These are phyloP conservation scores for Anolis apletophallus DNA, from an alignment of 2,797 vertebrate species.

Conservation along the genomic window DNA sequence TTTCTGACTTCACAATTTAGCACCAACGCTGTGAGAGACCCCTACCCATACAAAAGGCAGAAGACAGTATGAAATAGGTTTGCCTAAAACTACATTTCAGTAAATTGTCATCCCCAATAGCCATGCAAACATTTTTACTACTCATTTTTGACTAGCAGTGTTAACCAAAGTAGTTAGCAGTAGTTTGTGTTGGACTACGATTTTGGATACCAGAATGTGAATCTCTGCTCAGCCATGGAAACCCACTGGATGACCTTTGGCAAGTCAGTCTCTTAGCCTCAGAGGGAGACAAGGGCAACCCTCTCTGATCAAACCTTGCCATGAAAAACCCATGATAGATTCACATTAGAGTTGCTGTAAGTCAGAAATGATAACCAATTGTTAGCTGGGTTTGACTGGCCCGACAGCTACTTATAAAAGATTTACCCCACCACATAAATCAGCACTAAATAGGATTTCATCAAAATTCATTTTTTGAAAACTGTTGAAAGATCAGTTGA, in stretches of 20 bases:
- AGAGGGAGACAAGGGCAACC: too few relatives aligned
- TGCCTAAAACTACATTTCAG: not conserved
- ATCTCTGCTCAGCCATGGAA: too few relatives aligned
- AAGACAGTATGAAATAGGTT: not conserved
- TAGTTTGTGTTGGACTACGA: too few relatives aligned
- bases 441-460: not conserved
- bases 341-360: too few relatives aligned
- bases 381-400: not conserved
- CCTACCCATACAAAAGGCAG: not conserved
- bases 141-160: not conserved
- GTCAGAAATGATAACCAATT: too few relatives aligned
- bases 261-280: too few relatives aligned
- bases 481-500: conserved; percentile 23
- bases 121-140: not conserved
- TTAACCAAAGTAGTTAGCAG: not conserved
- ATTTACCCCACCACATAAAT: not conserved
- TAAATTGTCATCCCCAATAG: not conserved
- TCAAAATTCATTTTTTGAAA: not conserved
- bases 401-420: not conserved
- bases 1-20: not conserved
- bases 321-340: too few relatives aligned
- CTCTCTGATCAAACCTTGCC: too few relatives aligned
- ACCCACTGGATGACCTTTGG: too few relatives aligned
- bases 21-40: not conserved
- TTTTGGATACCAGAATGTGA: too few relatives aligned